Evolutionary conservation across 2,113 vertebrate genomes (phyloP), one percentile per base, ranked within the genome.

Genomic region (Oncorhynchus gorbuscha): DNA sequence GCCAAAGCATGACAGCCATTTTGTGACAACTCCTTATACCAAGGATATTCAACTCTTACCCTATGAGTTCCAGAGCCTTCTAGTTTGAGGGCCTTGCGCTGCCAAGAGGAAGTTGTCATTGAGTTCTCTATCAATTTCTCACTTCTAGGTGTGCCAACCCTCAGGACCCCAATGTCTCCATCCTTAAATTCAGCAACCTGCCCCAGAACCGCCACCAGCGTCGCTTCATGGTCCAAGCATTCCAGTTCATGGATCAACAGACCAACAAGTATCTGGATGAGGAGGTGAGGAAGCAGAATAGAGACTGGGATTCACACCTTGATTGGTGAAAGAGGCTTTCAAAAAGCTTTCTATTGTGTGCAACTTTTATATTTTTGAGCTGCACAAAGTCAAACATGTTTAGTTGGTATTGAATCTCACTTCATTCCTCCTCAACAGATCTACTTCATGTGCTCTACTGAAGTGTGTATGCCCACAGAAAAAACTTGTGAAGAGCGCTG

Each of bases 361-460:
- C 9, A 49, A 51, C 0, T 51, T 35, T 24, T 24, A 24, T 24
- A 24, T 24, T 24, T n/a, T n/a, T 24, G 26, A 26, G 26, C 1
- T 26, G 26, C 26, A 26, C 26, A 26, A 26, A 26, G 26, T 26
- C 26, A 26, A 26, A 26, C 26, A 2, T 26, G 49, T 14, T 26
- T 3, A 24, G 61, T 24, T 18, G 16, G 61, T 18, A 3, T 64
- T n/a, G 20, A 26, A 1, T 64, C 61, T 11, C 18, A 64, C 61
- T 64, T 22, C 5, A 64, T 28, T 32, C 13, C 26, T 26, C 26
- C 9, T 32, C 4, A 20, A n/a, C 79, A 94, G 93, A 93, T 94
- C 69, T 90, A 90, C 80, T 94, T 94, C 73, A 92, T 94, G 93
- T 94, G 93, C 67, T 92, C 92, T 1, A 30, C 89, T 20, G 91